Percentiles rank a stretch among this genome's conserved stretches.
phyloP scores from a whole-genome alignment of 2,113 vertebrate species.

The Phalacrocorax brasilianus region DNA sequence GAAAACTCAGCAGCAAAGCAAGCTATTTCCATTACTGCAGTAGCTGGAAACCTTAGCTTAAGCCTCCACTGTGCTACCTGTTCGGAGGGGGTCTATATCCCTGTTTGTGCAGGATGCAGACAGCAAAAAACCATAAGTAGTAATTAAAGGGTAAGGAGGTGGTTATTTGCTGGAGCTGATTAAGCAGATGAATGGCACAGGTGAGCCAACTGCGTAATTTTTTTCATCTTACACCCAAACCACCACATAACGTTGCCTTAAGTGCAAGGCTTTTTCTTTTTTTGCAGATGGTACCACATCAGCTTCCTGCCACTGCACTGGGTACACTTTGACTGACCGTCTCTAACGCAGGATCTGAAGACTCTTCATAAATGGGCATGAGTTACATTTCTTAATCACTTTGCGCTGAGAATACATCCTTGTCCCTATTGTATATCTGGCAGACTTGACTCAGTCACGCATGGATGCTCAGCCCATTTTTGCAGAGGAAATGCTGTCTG shows the following conservation, averaged over 20 bases:
- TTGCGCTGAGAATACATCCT: neutral
- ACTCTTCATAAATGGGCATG: neutral
- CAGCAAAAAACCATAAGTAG: neutral
- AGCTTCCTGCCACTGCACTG: neutral
- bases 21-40: neutral
- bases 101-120: neutral
- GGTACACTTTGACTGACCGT: neutral
- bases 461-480: neutral
- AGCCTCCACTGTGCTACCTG: neutral
- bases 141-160: neutral
- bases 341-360: neutral
- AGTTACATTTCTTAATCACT: neutral
- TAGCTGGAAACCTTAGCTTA: neutral
- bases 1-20: neutral
- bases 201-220: neutral
- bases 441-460: neutral
- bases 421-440: neutral
- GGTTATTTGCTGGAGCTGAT: neutral
- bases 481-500: conserved; percentile 21
- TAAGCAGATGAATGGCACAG: neutral
- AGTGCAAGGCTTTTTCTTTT: neutral
- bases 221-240: neutral
- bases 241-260: neutral
- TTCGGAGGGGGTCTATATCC: neutral
- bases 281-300: neutral